phyloP scores from a whole-genome alignment of 37 sponge, comb jelly and placozoan species.

The Petrosia ficiformis region DNA sequence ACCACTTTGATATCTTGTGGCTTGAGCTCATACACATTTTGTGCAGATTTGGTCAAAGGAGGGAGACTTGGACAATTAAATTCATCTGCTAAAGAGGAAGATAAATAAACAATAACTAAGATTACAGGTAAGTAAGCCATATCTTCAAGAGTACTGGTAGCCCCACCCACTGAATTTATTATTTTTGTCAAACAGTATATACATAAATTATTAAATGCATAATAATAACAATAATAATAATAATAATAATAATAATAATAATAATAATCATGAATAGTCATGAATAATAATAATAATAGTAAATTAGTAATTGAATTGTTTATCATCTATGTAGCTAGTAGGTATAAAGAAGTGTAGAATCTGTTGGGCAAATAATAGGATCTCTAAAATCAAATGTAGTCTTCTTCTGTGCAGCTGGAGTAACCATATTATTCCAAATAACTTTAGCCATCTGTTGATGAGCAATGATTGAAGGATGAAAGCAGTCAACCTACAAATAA shows the following conservation, averaged over 20 bases:
- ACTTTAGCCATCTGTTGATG: conserved; percentile 77
- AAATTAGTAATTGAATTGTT: too few species aligned
- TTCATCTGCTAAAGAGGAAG: not conserved
- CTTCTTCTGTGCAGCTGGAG: conserved; percentile 65
- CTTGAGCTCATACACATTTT: conserved; percentile 67
- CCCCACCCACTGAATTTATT: not conserved
- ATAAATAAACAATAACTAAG: too few species aligned
- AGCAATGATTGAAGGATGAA: conserved; percentile 73
- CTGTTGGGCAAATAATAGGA: conserved; percentile 64
- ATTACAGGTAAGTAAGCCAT: too few species aligned
- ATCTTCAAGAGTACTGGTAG: too few species aligned
- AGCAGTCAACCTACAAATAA: conserved; percentile 72
- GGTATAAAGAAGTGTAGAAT: conserved; percentile 57
- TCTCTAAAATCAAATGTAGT: conserved; percentile 43
- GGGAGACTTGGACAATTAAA: conserved; percentile 73
- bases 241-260: not conserved
- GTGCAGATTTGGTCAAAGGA: conserved; percentile 58
- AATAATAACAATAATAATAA: not conserved
- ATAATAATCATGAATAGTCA: not conserved
- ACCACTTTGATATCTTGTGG: conserved; percentile 87
- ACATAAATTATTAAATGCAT: too few species aligned
- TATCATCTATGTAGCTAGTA: too few species aligned
- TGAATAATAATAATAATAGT: not conserved
- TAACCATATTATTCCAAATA: conserved; percentile 85
- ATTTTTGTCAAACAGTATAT: not conserved